A percentile compares a stretch with the other conserved stretches of the same genome.
Evolutionary conservation across 2,888 invertebrate species (phyloP).

Genomic region (Antitype chi): DNA sequence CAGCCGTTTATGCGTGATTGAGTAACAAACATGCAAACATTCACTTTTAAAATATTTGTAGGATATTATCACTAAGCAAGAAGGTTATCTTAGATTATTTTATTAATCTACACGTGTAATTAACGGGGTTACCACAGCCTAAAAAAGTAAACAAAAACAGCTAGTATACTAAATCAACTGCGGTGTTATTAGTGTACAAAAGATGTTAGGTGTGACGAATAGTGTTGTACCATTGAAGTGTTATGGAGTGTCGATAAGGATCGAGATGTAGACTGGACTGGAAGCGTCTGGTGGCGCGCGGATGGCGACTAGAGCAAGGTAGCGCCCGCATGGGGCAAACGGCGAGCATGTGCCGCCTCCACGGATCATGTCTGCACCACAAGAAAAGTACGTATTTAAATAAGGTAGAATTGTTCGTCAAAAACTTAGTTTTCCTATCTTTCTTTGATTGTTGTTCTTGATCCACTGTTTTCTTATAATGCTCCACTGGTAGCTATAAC

Average conservation of each 20-base stretch:
- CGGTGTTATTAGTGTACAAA: constrained; percentile 65
- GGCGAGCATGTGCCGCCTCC: constrained; percentile 95
- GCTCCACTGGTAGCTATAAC: not conserved
- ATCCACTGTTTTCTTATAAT: not conserved
- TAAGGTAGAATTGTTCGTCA: constrained; percentile 17
- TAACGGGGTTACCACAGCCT: constrained; percentile 34
- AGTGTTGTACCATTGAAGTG: constrained; percentile 78
- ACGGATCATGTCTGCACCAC: constrained; percentile 94
- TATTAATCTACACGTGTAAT: constrained; percentile 27
- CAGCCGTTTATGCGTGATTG: too few relatives aligned
- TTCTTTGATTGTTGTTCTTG: not conserved
- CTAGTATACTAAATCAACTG: constrained; percentile 75
- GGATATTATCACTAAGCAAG: not conserved
- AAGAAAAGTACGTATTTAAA: constrained; percentile 92
- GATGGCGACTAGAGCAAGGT: constrained; percentile 86
- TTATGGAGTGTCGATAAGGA: constrained; percentile 73
- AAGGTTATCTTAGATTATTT: constrained; percentile 20
- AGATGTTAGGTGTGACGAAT: constrained; percentile 71
- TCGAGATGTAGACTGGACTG: constrained; percentile 76
- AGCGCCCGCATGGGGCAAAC: constrained; percentile 94
- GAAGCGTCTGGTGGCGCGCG: constrained; percentile 74
- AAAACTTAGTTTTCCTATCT: not conserved
- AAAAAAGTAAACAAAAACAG: constrained; percentile 54
- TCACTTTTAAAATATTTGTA: too few relatives aligned
- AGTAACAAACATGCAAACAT: too few relatives aligned